A percentile compares a stretch with the other conserved stretches of the same genome.
phyloP scores from a whole-genome alignment of 2,888 invertebrate species.

The Tachina fera region DNA sequence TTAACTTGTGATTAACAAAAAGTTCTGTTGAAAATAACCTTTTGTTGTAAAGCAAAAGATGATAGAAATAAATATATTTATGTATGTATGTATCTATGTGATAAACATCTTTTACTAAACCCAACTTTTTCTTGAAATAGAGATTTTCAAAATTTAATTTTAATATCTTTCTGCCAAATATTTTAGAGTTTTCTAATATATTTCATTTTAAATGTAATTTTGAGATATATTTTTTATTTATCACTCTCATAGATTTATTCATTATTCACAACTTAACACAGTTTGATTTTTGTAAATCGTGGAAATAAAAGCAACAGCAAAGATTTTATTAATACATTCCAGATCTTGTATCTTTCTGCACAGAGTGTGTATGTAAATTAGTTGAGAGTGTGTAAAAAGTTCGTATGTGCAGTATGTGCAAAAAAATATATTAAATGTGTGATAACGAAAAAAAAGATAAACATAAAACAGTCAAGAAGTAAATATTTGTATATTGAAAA shows the following conservation, averaged over 20 bases:
- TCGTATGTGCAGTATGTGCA: conserved; percentile 7
- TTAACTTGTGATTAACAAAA: conserved; percentile 44
- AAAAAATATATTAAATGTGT: conserved; percentile 27
- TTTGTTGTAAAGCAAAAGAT: too few species aligned
- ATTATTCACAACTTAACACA: conserved; percentile 34
- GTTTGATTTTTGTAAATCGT: conserved; percentile 11
- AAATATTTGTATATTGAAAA: conserved; percentile 69
- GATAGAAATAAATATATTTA: too few species aligned
- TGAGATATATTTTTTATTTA: not conserved
- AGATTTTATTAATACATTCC: not conserved
- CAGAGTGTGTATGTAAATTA: conserved; percentile 65
- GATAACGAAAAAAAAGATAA: not conserved
- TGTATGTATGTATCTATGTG: too few species aligned
- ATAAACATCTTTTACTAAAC: too few species aligned
- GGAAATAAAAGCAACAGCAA: conserved; percentile 10
- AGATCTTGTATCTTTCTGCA: conserved; percentile 12
- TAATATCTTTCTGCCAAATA: too few species aligned
- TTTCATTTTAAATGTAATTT: not conserved
- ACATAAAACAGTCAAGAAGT: conserved; percentile 24
- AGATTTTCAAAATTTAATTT: too few species aligned
- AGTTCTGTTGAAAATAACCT: not conserved
- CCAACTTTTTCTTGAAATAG: not conserved
- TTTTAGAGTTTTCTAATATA: too few species aligned
- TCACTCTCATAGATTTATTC: conserved; percentile 5
- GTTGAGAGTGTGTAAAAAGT: conserved; percentile 26